Percentiles rank a stretch among this genome's conserved stretches.
phyloP scores from a whole-genome alignment of 2,113 vertebrate genomes.

The Origma solitaria region DNA sequence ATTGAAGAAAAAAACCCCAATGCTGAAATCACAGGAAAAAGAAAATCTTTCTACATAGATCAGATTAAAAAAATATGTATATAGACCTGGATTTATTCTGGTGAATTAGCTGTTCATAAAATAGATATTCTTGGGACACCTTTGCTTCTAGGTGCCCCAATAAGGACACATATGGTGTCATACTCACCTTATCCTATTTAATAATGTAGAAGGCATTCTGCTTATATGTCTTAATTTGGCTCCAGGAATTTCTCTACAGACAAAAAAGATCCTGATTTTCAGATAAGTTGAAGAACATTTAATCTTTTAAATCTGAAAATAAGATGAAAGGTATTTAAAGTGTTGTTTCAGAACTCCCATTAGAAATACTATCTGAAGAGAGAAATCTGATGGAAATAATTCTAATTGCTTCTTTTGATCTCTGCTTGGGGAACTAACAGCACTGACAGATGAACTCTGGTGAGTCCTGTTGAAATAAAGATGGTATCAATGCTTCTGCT shows the following conservation, averaged over 20 bases:
- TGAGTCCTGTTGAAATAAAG: background rate
- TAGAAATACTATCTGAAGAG: slow-evolving; percentile 4
- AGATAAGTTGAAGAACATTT: background rate
- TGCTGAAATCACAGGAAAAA: background rate
- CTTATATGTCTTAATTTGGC: slow-evolving; percentile 2
- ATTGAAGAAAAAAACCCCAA: fast-evolving
- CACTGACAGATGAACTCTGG: background rate
- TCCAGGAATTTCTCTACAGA: background rate
- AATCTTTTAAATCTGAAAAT: slow-evolving; percentile 35
- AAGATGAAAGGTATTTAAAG: slow-evolving; percentile 39
- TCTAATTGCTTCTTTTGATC: slow-evolving; percentile 35
- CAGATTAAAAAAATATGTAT: background rate
- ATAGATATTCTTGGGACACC: background rate
- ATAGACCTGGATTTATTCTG: background rate
- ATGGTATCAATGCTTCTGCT: background rate
- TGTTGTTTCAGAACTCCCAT: background rate
- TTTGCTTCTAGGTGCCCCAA: background rate
- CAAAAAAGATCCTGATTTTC: background rate
- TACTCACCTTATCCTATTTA: background rate
- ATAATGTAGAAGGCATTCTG: background rate
- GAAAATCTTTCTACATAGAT: background rate
- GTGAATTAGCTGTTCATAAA: background rate
- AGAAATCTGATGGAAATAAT: slow-evolving; percentile 25
- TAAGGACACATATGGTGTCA: background rate
- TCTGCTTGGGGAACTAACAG: background rate